Conservation (phyloP, 2,113 vertebrate species). For the Psephotus haematonotus region DNA sequence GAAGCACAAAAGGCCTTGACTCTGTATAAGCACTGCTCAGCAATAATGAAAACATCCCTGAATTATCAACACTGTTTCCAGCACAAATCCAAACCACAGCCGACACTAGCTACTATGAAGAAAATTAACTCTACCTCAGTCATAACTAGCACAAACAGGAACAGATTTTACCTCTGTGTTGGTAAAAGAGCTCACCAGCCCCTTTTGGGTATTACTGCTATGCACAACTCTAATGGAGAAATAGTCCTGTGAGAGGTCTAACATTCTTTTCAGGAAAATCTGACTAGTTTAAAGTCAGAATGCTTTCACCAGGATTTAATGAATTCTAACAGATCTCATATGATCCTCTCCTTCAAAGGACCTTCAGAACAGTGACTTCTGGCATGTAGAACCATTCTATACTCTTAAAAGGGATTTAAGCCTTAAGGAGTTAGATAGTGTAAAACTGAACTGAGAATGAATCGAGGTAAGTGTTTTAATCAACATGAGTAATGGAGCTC, state of each 20-base stretch:
- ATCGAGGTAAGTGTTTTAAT: not conserved
- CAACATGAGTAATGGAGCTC: not conserved
- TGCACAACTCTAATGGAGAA: not conserved
- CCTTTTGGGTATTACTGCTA: not conserved
- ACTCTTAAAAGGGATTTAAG: not conserved
- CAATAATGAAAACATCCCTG: fast-evolving
- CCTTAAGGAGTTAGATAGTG: not conserved
- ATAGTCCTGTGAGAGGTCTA: not conserved
- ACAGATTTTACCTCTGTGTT: not conserved
- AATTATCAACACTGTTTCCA: not conserved
- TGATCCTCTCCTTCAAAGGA: not conserved
- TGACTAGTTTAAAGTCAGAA: not conserved
- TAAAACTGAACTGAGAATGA: not conserved
- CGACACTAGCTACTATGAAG: not conserved
- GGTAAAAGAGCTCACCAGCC: not conserved
- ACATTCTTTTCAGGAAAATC: not conserved
- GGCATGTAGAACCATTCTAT: not conserved
- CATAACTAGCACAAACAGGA: not conserved
- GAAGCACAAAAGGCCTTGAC: not conserved
- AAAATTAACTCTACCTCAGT: not conserved
- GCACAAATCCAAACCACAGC: not conserved
- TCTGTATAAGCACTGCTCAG: not conserved
- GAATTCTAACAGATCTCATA: not conserved
- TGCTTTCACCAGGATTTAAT: not conserved
- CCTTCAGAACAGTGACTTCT: not conserved